Conservation (phyloP, 1,140 invertebrate genomes). For the Aphidius gifuensis region DNA sequence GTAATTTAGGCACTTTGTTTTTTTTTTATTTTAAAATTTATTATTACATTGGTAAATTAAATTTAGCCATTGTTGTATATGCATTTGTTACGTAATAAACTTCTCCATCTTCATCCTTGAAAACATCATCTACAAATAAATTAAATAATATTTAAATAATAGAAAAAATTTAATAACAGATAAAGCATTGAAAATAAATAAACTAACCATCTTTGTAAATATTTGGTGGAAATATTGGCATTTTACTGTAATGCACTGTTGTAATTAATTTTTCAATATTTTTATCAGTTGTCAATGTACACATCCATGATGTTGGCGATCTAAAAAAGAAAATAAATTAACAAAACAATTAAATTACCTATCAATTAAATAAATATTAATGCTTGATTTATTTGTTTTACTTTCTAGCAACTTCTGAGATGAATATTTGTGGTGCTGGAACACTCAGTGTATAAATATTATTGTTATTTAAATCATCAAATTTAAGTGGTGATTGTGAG, state of each 20-base stretch:
- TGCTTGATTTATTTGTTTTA: conserved; percentile 24
- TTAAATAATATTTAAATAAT: background rate
- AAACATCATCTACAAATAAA: conserved; percentile 10
- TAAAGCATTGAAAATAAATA: background rate
- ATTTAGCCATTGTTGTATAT: background rate
- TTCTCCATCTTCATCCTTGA: conserved; percentile 13
- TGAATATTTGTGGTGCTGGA: conserved; percentile 28
- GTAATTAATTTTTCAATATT: conserved; percentile 30
- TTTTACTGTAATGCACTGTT: conserved; percentile 34
- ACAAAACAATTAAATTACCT: conserved; percentile 2
- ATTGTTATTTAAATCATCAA: conserved; percentile 29
- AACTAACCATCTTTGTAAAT: conserved; percentile 35
- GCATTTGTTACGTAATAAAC: conserved; percentile 13
- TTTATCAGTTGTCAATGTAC: conserved; percentile 31
- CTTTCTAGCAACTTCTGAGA: conserved; percentile 35
- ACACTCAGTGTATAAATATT: conserved; percentile 33
- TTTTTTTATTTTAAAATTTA: too few relatives aligned
- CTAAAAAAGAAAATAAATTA: conserved; percentile 28
- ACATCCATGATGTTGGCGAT: conserved; percentile 32
- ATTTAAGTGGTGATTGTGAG: conserved; percentile 34
- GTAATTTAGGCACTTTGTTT: too few relatives aligned
- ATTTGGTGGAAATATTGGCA: conserved; percentile 42
- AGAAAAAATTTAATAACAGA: background rate
- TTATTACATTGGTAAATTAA: too few relatives aligned
- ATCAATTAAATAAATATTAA: background rate